Percentiles rank a stretch among this genome's conserved stretches.
These are phyloP conservation scores for Balearica regulorum DNA, from an alignment of 2,797 vertebrate species.

Conservation along the genomic window DNA sequence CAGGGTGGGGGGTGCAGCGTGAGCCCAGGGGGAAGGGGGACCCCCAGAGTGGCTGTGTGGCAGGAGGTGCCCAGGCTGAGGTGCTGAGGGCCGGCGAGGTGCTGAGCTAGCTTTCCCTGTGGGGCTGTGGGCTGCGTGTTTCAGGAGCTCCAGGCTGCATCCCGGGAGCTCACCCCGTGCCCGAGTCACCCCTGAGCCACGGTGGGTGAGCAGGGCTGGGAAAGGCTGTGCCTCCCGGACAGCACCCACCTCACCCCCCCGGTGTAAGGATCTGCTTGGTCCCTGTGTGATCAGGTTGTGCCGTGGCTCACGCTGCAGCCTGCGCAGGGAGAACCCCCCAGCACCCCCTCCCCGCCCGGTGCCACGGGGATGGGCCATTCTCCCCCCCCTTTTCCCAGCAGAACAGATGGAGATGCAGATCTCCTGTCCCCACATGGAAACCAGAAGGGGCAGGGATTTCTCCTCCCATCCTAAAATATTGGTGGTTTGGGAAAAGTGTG, in stretches of 20 bases:
- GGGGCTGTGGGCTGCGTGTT: rapidly evolving
- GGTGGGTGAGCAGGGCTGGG: neutral
- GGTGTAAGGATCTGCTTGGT: rapidly evolving
- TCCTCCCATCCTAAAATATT: neutral
- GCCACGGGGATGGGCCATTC: rapidly evolving
- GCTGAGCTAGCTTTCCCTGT: neutral
- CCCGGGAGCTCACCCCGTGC: rapidly evolving
- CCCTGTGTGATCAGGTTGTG: rapidly evolving
- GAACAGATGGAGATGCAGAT: neutral
- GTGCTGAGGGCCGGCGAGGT: neutral
- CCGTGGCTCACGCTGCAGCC: neutral
- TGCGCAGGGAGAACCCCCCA: rapidly evolving
- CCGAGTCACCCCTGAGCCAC: rapidly evolving
- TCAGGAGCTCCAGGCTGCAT: neutral
- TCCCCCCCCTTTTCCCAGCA: neutral
- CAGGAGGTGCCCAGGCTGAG: neutral
- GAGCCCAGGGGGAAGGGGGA: neutral
- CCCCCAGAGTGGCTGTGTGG: neutral
- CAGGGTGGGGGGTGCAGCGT: rapidly evolving
- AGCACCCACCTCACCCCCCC: neutral
- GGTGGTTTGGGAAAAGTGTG: neutral
- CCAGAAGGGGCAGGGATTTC: neutral
- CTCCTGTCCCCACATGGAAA: neutral
- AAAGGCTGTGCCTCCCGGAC: neutral
- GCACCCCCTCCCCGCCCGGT: neutral